A percentile compares a stretch with the other conserved stretches of the same genome.
These are phyloP conservation scores for Zaprionus davidi DNA, from an alignment of 1,140 invertebrate species.

Conservation along the genomic window DNA sequence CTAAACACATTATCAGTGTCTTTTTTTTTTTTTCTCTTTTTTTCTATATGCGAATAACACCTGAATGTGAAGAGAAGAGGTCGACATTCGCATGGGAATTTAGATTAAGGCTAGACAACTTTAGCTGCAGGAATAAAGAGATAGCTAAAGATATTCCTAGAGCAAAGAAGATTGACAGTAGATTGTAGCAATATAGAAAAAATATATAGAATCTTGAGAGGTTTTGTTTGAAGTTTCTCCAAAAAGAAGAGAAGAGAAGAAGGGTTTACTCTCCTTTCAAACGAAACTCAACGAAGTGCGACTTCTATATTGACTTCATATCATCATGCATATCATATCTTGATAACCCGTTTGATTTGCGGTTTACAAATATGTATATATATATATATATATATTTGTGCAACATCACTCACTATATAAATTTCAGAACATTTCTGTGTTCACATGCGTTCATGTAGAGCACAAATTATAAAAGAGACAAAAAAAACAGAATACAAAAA, in stretches of 20 bases:
- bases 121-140: background rate
- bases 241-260: too few relatives aligned
- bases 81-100: background rate
- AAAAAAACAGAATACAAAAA: background rate
- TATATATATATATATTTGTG: background rate
- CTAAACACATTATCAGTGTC: constrained; percentile 6
- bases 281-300: background rate
- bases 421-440: background rate
- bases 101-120: background rate
- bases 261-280: background rate
- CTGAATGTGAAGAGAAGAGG: background rate
- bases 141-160: too few relatives aligned
- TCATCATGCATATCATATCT: background rate
- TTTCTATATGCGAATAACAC: background rate
- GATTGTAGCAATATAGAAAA: too few relatives aligned
- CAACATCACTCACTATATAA: background rate
- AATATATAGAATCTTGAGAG: too few relatives aligned
- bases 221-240: too few relatives aligned
- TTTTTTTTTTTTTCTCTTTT: background rate
- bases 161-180: too few relatives aligned
- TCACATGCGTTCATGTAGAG: background rate
- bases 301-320: background rate
- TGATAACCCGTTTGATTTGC: background rate
- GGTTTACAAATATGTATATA: background rate
- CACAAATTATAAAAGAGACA: background rate